Evolutionary conservation across 2,113 vertebrate genomes (phyloP).

Genomic region (Tragelaphus scriptus): DNA sequence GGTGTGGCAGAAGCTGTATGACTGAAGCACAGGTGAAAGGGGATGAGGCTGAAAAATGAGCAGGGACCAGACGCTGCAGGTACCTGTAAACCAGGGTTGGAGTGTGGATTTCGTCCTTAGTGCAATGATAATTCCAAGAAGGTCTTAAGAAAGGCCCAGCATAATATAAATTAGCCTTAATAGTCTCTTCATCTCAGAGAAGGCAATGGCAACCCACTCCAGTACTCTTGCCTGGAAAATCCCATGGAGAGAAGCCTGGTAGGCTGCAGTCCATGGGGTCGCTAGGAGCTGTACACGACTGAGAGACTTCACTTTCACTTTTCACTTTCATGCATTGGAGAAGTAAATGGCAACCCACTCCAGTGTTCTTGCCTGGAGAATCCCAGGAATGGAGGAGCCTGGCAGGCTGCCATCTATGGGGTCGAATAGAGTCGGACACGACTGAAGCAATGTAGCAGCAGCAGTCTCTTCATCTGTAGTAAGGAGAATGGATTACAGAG

Average conservation of each 20-base stretch:
- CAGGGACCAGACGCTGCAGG: not conserved
- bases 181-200: not conserved
- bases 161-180: not conserved
- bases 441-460: accelerated
- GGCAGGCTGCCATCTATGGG: no score
- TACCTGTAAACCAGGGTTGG: not conserved
- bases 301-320: no score
- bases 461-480: not conserved
- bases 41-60: not conserved
- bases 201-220: no score
- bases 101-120: not conserved
- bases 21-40: not conserved
- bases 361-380: no score
- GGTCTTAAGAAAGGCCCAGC: not conserved
- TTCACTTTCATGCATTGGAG: no score
- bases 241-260: no score
- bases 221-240: no score
- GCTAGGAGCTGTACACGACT: no score
- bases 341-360: no score
- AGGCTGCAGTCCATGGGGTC: no score
- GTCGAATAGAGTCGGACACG: no score
- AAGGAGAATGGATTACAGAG: not conserved
- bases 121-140: not conserved
- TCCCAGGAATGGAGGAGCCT: no score
- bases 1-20: not conserved